Conservation (phyloP, 2,113 vertebrate species). For the Hydrolagus affinis region DNA sequence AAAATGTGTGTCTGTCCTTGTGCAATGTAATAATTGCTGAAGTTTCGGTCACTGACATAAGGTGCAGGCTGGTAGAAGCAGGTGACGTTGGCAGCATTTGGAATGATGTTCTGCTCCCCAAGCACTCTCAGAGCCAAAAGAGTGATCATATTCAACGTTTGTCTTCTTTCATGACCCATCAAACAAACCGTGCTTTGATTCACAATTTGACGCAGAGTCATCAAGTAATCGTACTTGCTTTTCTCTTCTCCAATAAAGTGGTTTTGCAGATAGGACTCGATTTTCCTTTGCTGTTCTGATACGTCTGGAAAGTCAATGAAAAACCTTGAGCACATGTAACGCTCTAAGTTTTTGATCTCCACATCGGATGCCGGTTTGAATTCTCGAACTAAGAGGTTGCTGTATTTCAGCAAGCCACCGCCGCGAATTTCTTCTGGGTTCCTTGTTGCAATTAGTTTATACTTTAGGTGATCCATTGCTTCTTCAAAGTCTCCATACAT, state of each 20-base stretch:
- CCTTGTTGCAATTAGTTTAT: slow-evolving; percentile 79
- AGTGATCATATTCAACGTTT: slow-evolving; percentile 92
- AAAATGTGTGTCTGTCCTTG: slow-evolving; percentile 68
- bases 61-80: slow-evolving; percentile 92
- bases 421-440: slow-evolving; percentile 93
- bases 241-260: slow-evolving; percentile 93
- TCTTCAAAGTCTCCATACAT: slow-evolving; percentile 89
- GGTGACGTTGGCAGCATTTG: slow-evolving; percentile 76
- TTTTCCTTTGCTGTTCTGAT: slow-evolving; percentile 83
- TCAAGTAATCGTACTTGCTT: slow-evolving; percentile 91
- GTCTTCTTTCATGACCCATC: slow-evolving; percentile 79
- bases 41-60: slow-evolving; percentile 72
- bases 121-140: slow-evolving; percentile 84
- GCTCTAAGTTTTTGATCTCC: slow-evolving; percentile 85
- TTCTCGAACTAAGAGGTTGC: slow-evolving; percentile 81
- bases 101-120: slow-evolving; percentile 85
- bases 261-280: slow-evolving; percentile 87
- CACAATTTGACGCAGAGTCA: slow-evolving; percentile 80
- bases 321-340: slow-evolving; percentile 97
- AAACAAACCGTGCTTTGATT: slow-evolving; percentile 90
- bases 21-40: slow-evolving; percentile 76
- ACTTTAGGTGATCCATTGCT: slow-evolving; percentile 81
- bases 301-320: slow-evolving; percentile 95
- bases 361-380: slow-evolving; percentile 78
- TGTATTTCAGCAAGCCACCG: slow-evolving; percentile 90